Base-by-base conservation (phyloP, 2,113 vertebrate genomes). In the Ranitomeya variabilis region DNA sequence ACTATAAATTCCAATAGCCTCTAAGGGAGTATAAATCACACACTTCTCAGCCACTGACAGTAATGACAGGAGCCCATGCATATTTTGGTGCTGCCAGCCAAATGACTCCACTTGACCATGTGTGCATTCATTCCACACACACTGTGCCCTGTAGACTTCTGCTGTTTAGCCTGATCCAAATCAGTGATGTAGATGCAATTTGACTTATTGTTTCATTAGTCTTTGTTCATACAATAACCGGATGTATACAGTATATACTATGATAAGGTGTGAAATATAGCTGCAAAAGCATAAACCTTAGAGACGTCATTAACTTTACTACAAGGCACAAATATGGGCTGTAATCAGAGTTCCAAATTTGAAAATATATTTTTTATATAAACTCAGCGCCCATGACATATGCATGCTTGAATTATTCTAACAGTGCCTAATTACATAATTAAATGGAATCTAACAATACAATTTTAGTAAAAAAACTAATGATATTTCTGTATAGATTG, bases 101-200 rank as follows among this genome's bases (percentile, higher is more conserved):
- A 57, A 80, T 80, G 55, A 80, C 77, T 80, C 11, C 52, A 54
- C 57, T 23, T 80, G 52, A 37, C 54, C n/a, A 57, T 74, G 71
- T 60, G 79, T 60, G 55, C 79, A 80, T 55, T 80, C 79, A 80
- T 59, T 23, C 55, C 31, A 23, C n/a, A 57, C 79, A 57, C 26
- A 80, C 54, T 80, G 79, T 37, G 54, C 55, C n/a, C 31, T 60
- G 55, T 37, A 60, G 21, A 31, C 23, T 26, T 16, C 55, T 59
- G n/a, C 55, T 31, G n/a, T 37, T 26, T 10, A 59, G 55, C 55
- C 23, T 2, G 6, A 14, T 54, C 55, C 71, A 74, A 74, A 18
- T 74, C 2, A 74, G 31, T 45, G 0, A 74, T 74, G 31, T 51
- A 74, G 71, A 74, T 18, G 31, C 66, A 73, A 4, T 11, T 37